These are phyloP conservation scores for Moxostoma hubbsi DNA, from an alignment of 2,797 vertebrate genomes.

Conservation along the genomic window DNA sequence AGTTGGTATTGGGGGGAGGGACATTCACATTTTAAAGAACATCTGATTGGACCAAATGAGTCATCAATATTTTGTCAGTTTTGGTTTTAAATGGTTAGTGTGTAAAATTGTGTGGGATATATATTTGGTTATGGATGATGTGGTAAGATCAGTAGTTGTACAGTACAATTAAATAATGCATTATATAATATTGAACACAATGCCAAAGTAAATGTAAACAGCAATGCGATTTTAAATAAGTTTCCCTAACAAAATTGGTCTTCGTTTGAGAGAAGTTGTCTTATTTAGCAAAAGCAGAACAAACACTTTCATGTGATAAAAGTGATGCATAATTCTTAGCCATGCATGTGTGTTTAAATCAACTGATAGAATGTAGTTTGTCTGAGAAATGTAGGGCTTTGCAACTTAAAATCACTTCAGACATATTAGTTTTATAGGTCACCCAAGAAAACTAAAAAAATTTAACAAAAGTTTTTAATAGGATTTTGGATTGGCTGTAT, in stretches of 20 bases:
- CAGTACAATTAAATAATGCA: background rate
- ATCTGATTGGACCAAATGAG: no score
- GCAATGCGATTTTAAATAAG: background rate
- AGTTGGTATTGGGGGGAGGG: no score
- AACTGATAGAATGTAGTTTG: slow-evolving; percentile 17
- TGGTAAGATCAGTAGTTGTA: no score
- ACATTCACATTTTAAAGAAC: no score
- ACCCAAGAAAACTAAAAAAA: slow-evolving; percentile 21
- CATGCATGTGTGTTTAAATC: slow-evolving; percentile 3
- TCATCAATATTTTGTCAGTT: no score
- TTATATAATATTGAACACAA: background rate
- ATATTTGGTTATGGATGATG: no score
- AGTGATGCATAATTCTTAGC: background rate
- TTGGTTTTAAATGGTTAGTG: no score
- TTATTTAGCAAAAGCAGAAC: background rate
- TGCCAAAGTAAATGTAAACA: background rate
- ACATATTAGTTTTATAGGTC: background rate
- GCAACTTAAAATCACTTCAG: background rate
- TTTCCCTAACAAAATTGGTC: background rate
- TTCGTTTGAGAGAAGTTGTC: background rate
- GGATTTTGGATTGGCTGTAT: background rate
- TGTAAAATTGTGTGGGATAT: no score
- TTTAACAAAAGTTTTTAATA: slow-evolving; percentile 32
- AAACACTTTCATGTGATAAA: background rate
- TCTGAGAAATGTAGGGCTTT: background rate